Evolutionary conservation across 2,113 vertebrate species (phyloP).

Genomic region (Balaeniceps rex): DNA sequence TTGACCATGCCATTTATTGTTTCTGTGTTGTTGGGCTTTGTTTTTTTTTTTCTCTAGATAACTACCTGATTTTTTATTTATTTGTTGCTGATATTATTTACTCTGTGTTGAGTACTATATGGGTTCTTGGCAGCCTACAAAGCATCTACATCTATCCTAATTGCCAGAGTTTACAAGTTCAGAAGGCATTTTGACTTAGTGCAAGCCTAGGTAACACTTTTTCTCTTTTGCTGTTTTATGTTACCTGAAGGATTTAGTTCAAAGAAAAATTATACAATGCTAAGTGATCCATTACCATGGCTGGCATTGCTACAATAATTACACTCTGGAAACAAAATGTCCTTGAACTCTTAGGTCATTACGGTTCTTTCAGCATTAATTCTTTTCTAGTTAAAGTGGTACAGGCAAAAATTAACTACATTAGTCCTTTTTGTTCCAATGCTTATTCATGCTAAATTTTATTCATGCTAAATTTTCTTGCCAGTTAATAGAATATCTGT

Average conservation of each 20-base stretch:
- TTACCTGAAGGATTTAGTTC: background rate
- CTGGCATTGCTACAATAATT: background rate
- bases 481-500: background rate
- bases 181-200: background rate
- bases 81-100: background rate
- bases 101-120: background rate
- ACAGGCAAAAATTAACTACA: background rate
- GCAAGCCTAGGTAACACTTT: background rate
- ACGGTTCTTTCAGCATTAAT: background rate
- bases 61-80: background rate
- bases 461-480: background rate
- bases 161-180: background rate
- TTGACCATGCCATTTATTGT: background rate
- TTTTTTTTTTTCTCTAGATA: background rate
- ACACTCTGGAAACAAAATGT: background rate
- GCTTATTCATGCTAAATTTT: background rate
- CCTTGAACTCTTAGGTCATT: slow-evolving; percentile 7
- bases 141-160: background rate
- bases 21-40: background rate
- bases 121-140: background rate
- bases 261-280: background rate
- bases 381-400: background rate
- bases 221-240: background rate
- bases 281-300: slow-evolving; percentile 3
- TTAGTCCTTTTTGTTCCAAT: background rate